Evolutionary conservation across 1,140 invertebrate genomes (phyloP).

Genomic region (Drosophila prosaltans): DNA sequence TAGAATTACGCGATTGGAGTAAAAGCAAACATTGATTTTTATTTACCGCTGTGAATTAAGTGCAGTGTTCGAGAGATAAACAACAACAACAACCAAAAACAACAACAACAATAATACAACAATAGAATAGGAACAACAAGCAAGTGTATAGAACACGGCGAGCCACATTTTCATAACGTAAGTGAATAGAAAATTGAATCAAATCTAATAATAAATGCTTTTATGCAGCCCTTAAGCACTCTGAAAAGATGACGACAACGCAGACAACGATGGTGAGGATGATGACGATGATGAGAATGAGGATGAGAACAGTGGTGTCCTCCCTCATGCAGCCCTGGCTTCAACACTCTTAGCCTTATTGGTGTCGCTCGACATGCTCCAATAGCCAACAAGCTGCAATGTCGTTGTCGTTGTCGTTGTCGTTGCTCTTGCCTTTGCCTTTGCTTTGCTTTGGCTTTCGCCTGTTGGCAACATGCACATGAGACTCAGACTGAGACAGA

Average conservation of each 20-base stretch:
- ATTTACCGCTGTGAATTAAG: constrained; percentile 76
- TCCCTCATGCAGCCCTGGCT: constrained; percentile 7
- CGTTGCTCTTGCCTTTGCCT: too few relatives aligned
- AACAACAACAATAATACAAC: not conserved
- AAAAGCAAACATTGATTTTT: constrained; percentile 78
- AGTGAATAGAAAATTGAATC: constrained; percentile 82
- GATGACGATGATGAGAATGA: constrained; percentile 26
- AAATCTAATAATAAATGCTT: constrained; percentile 82
- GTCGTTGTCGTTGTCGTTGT: constrained; percentile 25
- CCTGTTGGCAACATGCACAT: constrained; percentile 64
- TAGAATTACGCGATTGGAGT: constrained; percentile 72
- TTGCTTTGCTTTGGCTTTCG: constrained; percentile 37
- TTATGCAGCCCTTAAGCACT: constrained; percentile 82
- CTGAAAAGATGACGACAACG: constrained; percentile 76
- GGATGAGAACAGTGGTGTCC: constrained; percentile 14
- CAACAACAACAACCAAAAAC: not conserved
- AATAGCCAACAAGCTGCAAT: constrained; percentile 68
- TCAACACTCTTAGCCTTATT: constrained; percentile 51
- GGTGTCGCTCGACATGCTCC: constrained; percentile 68
- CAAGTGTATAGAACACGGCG: constrained; percentile 41
- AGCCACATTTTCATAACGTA: constrained; percentile 81
- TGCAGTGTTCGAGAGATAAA: constrained; percentile 35
- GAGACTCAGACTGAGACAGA: constrained; percentile 2
- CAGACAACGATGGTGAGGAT: not conserved
- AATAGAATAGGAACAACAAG: too few relatives aligned